Base-by-base conservation (phyloP, 2,113 vertebrate genomes). In the Eclectus roratus region DNA sequence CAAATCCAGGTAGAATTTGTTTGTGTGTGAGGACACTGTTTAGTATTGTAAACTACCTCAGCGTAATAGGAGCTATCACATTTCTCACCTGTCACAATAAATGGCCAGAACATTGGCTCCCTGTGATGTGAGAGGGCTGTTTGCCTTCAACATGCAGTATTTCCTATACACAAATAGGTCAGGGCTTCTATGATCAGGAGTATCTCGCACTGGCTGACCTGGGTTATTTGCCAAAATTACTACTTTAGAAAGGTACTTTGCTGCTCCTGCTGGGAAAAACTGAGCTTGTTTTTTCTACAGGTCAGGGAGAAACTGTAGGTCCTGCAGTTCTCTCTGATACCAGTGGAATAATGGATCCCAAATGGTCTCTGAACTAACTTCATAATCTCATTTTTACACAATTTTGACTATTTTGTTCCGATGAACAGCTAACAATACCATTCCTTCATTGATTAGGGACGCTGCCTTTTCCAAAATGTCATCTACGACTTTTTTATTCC, bases 401-500 rank as follows among this genome's bases (percentile, higher is more conserved):
- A 2, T 11, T 71, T 33, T 10, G 29, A 15, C 16, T 33, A 4
- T 64, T 52, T 65, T n/a, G 6, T 49, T 35, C 50, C 60, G 25
- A 31, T 10, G 8, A 31, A 29, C 60, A 69, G 47, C 37, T 73
- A 43, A 72, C 28, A 17, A 60, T 35, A 41, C 16, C n/a, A 44
- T n/a, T 80, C 63, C 43, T 68, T 96, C 68, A 8, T 88, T 95
- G 93, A 93, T 79, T 74, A 79, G 68, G 83, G 93, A 88, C 47
- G 17, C 23, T 82, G 70, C 73, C 70, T 91, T 39, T 85, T 60
- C 89, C 64, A 61, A 82, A 96, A 81, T 90, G 49, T 82, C 84
- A 90, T 72, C 63, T 53, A 20, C 52, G 86, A 56, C 43, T 47
- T 50, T 78, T 83, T 65, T 86, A 21, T 85, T 93, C 63, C 73